Percentiles rank a stretch among this genome's conserved stretches.
These are phyloP conservation scores for Holothuria scabra DNA, from an alignment of 53 echinoderm and acorn worm genomes.

Conservation along the genomic window DNA sequence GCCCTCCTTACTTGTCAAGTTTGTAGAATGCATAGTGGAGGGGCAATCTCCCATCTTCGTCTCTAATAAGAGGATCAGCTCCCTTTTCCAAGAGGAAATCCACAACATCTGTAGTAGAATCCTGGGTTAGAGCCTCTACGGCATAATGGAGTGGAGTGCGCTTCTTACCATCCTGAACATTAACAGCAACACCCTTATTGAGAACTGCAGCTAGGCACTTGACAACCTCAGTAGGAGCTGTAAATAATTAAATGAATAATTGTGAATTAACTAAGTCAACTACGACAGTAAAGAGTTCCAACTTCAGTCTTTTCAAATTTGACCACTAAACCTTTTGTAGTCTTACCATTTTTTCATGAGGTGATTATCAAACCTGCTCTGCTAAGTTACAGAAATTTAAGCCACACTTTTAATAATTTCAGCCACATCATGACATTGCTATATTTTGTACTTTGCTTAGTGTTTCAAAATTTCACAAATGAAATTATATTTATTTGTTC, in stretches of 20 bases:
- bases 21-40: constrained; percentile 67
- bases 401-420: too few relatives aligned
- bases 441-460: too few relatives aligned
- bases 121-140: constrained; percentile 71
- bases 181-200: constrained; percentile 65
- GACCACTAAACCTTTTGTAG: too few relatives aligned
- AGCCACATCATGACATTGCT: too few relatives aligned
- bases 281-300: too few relatives aligned
- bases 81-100: constrained; percentile 79
- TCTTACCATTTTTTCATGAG: too few relatives aligned
- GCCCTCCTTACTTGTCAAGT: constrained; percentile 8
- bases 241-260: not conserved
- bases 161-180: constrained; percentile 69
- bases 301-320: too few relatives aligned
- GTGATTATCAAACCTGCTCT: too few relatives aligned
- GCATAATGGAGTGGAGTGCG: constrained; percentile 90
- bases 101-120: constrained; percentile 74
- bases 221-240: constrained; percentile 35
- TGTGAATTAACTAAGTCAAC: too few relatives aligned
- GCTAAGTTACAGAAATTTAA: too few relatives aligned
- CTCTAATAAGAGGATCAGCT: constrained; percentile 79
- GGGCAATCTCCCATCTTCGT: constrained; percentile 79
- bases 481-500: too few relatives aligned
- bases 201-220: constrained; percentile 58
- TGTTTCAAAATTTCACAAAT: too few relatives aligned